Evolutionary conservation across 2,888 invertebrate genomes (phyloP).

Genomic region (Zaprionus obscuricornis): DNA sequence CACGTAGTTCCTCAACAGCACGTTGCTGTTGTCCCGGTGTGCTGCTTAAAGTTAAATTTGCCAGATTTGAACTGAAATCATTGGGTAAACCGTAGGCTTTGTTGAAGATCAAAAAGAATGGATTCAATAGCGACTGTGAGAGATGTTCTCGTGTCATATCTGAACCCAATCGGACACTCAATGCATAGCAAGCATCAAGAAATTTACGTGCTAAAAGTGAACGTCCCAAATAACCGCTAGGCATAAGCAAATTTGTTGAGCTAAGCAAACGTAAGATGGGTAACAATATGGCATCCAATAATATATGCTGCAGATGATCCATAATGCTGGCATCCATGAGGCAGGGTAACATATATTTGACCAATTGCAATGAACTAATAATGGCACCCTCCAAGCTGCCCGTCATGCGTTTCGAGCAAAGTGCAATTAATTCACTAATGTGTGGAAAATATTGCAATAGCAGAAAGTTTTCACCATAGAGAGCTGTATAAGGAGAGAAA

Average conservation of each 20-base stretch:
- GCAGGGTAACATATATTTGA: conserved; percentile 91
- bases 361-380: conserved; percentile 91
- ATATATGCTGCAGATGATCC: conserved; percentile 92
- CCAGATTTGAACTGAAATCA: conserved; percentile 47
- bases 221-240: conserved; percentile 90
- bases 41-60: conserved; percentile 45
- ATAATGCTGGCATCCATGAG: conserved; percentile 93
- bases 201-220: conserved; percentile 91
- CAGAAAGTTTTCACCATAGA: conserved; percentile 85
- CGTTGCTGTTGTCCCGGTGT: conserved; percentile 61
- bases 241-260: conserved; percentile 91
- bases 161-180: conserved; percentile 90
- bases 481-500: conserved; percentile 32
- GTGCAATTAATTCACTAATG: conserved; percentile 92
- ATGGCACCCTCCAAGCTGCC: conserved; percentile 94
- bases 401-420: conserved; percentile 92
- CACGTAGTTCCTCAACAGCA: conserved; percentile 90
- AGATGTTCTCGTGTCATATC: conserved; percentile 91
- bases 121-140: conserved; percentile 88
- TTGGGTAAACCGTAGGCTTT: conserved; percentile 85
- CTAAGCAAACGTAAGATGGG: conserved; percentile 92
- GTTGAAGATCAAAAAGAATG: conserved; percentile 92
- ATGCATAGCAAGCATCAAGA: conserved; percentile 91
- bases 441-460: conserved; percentile 95
- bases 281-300: conserved; percentile 92